Percentiles rank a stretch among this genome's conserved stretches.
These are phyloP conservation scores for Trichacis sp. DNA, from an alignment of 2,888 invertebrate species.

Conservation along the genomic window DNA sequence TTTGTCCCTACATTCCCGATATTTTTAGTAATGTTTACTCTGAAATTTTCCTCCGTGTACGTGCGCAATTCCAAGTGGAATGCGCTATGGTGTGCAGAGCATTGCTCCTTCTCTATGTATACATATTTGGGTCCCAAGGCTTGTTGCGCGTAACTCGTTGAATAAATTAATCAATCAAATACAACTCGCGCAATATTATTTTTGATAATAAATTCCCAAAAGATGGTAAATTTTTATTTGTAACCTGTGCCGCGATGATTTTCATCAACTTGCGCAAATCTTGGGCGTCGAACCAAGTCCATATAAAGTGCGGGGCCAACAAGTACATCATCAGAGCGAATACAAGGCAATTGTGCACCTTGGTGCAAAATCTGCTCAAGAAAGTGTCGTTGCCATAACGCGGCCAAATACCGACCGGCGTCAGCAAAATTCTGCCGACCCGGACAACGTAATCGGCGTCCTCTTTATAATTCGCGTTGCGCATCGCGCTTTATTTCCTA, in stretches of 20 bases:
- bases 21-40: no score
- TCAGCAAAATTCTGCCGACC: constrained; percentile 53
- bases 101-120: no score
- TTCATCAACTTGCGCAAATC: constrained; percentile 60
- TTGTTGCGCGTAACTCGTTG: no score
- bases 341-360: constrained; percentile 46
- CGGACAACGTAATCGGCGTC: constrained; percentile 54
- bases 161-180: no score
- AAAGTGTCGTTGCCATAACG: constrained; percentile 48
- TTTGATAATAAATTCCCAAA: no score
- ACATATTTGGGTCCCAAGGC: no score
- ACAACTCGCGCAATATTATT: no score
- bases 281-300: constrained; percentile 58
- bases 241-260: constrained; percentile 51
- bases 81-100: no score
- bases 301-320: constrained; percentile 56
- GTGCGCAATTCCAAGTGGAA: no score
- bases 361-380: constrained; percentile 36
- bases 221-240: background rate
- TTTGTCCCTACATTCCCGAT: no score
- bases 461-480: constrained; percentile 46
- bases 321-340: constrained; percentile 59
- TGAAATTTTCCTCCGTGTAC: no score
- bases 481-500: constrained; percentile 31
- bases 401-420: constrained; percentile 61